These are phyloP conservation scores for Scortum barcoo DNA, from an alignment of 2,113 vertebrate species.

Conservation along the genomic window DNA sequence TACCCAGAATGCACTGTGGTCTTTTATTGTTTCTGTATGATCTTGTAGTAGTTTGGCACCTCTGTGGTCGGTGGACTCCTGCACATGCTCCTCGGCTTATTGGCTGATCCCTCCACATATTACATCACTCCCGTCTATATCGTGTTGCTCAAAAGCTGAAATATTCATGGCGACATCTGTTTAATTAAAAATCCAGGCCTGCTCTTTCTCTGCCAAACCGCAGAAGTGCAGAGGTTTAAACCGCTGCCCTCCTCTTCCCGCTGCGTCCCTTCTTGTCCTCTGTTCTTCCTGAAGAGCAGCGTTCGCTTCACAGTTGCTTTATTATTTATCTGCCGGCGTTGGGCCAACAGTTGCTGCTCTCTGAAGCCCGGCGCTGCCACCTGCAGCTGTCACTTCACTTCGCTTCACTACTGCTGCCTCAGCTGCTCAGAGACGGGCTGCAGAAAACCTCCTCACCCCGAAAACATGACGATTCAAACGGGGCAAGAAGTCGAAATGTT, in stretches of 20 bases:
- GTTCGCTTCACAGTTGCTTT: slow-evolving; percentile 82
- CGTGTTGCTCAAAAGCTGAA: slow-evolving; percentile 70
- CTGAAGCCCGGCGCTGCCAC: slow-evolving; percentile 69
- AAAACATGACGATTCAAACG: slow-evolving; percentile 1
- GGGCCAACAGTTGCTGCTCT: slow-evolving; percentile 80
- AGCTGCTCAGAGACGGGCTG: slow-evolving; percentile 16
- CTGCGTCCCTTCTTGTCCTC: slow-evolving; percentile 46
- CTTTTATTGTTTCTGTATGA: not conserved
- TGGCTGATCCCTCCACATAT: slow-evolving; percentile 58
- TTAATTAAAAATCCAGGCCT: slow-evolving; percentile 73
- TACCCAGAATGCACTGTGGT: not conserved
- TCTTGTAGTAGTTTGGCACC: slow-evolving; percentile 34
- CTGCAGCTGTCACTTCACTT: slow-evolving; percentile 84
- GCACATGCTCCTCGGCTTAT: slow-evolving; percentile 54
- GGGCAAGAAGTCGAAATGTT: not conserved
- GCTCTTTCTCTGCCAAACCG: slow-evolving; percentile 65
- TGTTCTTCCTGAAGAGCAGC: slow-evolving; percentile 49
- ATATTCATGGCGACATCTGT: slow-evolving; percentile 78
- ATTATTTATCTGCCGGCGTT: slow-evolving; percentile 85
- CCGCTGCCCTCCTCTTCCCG: slow-evolving; percentile 5
- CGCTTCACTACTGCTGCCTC: slow-evolving; percentile 13
- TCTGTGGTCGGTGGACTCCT: slow-evolving; percentile 32
- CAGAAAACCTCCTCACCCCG: not conserved
- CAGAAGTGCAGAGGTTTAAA: slow-evolving; percentile 65
- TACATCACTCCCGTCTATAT: slow-evolving; percentile 71